Conservation (phyloP, 2,797 vertebrate genomes). For the Sphaeramia orbicularis region DNA sequence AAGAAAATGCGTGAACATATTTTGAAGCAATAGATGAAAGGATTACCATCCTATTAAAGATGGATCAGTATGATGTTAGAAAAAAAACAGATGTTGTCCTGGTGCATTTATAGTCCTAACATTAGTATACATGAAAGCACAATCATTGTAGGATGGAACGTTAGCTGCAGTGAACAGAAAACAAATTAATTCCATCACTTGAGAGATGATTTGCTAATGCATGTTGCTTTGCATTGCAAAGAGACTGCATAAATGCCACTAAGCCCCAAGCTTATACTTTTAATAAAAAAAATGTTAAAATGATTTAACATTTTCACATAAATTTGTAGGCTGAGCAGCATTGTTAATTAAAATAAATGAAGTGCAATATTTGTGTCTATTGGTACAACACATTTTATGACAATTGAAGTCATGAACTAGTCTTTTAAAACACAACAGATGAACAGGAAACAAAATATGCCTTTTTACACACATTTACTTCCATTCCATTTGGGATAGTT, state of each 20-base stretch:
- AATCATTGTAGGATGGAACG: conserved; percentile 31
- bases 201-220: conserved; percentile 46
- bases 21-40: conserved; percentile 42
- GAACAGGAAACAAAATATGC: conserved; percentile 24
- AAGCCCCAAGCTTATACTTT: conserved; percentile 57
- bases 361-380: conserved; percentile 40
- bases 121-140: conserved; percentile 30
- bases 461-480: conserved; percentile 20
- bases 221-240: conserved; percentile 67
- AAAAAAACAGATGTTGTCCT: conserved; percentile 18
- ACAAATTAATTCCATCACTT: conserved; percentile 57
- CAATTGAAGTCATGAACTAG: conserved; percentile 30
- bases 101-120: conserved; percentile 20
- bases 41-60: conserved; percentile 35
- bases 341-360: conserved; percentile 64
- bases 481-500: conserved; percentile 11
- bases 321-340: conserved; percentile 50
- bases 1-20: conserved; percentile 28
- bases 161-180: conserved; percentile 42
- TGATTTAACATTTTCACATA: conserved; percentile 56
- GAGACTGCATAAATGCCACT: conserved; percentile 52
- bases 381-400: conserved; percentile 27
- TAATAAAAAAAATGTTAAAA: conserved; percentile 62
- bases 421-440: conserved; percentile 31
- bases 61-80: conserved; percentile 24